Conservation (phyloP, 1,140 invertebrate species). For the Diachasma alloeum region DNA sequence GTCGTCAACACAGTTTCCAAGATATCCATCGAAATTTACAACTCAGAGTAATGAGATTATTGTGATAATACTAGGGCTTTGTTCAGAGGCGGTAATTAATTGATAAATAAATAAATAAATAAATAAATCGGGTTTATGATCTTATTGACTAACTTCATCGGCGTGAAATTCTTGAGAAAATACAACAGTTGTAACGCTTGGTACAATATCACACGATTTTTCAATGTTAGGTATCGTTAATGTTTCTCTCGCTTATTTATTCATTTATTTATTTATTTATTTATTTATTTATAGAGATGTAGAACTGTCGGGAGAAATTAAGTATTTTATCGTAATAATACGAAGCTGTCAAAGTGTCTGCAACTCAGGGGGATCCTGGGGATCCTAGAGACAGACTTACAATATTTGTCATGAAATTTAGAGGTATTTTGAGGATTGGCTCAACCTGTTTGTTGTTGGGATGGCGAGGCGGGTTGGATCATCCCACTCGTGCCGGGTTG, state of each 20-base stretch:
- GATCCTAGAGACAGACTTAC: neutral
- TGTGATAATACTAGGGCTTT: too few relatives aligned
- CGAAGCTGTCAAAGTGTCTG: neutral
- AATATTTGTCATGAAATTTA: slow-evolving; percentile 8
- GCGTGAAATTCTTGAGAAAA: too few relatives aligned
- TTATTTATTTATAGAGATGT: neutral
- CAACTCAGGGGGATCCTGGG: neutral
- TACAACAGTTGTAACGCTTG: neutral
- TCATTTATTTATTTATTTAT: too few relatives aligned
- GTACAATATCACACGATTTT: neutral
- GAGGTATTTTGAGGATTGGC: neutral
- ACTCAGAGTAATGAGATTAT: neutral
- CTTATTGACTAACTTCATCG: too few relatives aligned
- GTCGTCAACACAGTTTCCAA: neutral
- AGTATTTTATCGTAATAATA: neutral
- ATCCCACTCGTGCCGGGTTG: neutral
- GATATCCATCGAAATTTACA: neutral
- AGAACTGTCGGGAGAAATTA: too few relatives aligned
- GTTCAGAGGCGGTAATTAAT: too few relatives aligned
- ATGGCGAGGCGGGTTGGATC: neutral
- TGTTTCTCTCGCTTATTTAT: neutral
- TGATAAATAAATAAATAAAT: too few relatives aligned
- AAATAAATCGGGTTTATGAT: too few relatives aligned
- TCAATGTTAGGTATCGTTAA: neutral
- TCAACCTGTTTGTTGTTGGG: neutral